These are phyloP conservation scores for Mesochorus sp. DNA, from an alignment of 2,888 invertebrate genomes.

Conservation along the genomic window DNA sequence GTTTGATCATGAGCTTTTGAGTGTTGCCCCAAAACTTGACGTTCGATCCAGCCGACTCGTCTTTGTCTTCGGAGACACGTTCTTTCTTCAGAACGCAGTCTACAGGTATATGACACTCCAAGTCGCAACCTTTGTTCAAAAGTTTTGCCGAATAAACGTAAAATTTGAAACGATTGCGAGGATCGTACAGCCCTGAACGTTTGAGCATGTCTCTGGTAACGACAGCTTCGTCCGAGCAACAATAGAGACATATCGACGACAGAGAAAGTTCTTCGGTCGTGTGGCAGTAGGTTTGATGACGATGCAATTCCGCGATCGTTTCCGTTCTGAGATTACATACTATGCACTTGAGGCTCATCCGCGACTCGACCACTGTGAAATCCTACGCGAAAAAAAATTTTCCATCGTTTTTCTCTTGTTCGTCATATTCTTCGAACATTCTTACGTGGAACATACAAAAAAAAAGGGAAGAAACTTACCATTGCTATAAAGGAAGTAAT, in stretches of 20 bases:
- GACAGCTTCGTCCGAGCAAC: conserved; percentile 3
- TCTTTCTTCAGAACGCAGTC: not conserved
- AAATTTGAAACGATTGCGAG: conserved; percentile 11
- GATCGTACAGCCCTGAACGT: conserved; percentile 44
- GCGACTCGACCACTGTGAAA: conserved; percentile 19
- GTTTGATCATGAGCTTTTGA: no score
- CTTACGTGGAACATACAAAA: not conserved
- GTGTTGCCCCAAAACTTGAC: no score
- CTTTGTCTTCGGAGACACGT: no score
- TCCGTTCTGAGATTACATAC: conserved; percentile 68
- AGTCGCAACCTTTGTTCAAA: conserved; percentile 37
- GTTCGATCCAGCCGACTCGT: no score
- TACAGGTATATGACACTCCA: not conserved
- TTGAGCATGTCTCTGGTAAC: not conserved
- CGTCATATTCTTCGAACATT: not conserved
- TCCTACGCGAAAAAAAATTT: conserved; percentile 32
- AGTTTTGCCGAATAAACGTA: conserved; percentile 33
- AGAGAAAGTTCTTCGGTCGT: conserved; percentile 72
- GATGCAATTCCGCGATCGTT: conserved; percentile 70
- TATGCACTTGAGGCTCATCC: conserved; percentile 64
- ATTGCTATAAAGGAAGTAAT: conserved; percentile 16
- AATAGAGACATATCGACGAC: conserved; percentile 69
- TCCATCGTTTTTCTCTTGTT: not conserved
- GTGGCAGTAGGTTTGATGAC: conserved; percentile 72
- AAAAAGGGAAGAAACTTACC: conserved; percentile 31